phyloP scores from a whole-genome alignment of 1,140 invertebrate species.

The Bradynema listronoti region DNA sequence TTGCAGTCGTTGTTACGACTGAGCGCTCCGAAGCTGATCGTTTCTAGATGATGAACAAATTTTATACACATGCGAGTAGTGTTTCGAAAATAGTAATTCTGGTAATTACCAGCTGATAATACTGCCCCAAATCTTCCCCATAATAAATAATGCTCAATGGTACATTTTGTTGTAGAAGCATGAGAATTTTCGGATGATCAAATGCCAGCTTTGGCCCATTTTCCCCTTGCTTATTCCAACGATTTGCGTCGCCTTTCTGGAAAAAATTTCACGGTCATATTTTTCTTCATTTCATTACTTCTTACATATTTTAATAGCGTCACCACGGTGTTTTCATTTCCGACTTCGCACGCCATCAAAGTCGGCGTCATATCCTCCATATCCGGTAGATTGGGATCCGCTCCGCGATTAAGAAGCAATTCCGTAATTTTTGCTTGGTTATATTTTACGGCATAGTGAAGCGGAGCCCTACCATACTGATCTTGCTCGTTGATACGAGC shows the following conservation, averaged over 20 bases:
- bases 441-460: conserved; percentile 61
- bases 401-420: conserved; percentile 58
- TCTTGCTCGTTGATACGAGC: conserved; percentile 58
- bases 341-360: conserved; percentile 60
- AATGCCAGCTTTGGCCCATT: conserved; percentile 20
- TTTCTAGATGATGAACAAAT: not conserved
- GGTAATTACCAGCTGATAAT: not conserved
- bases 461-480: conserved; percentile 59
- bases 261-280: conserved; percentile 21
- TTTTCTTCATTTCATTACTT: conserved; percentile 9
- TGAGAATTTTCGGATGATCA: conserved; percentile 30
- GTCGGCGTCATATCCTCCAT: conserved; percentile 59
- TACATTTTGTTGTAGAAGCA: conserved; percentile 25
- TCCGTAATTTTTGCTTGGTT: conserved; percentile 61
- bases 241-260: conserved; percentile 14
- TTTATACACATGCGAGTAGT: not conserved
- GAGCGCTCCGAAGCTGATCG: not conserved
- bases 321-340: conserved; percentile 61
- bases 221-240: conserved; percentile 28
- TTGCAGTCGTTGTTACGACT: not conserved
- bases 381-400: conserved; percentile 55
- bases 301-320: conserved; percentile 60
- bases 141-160: conserved; percentile 2
- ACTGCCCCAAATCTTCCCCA: not conserved
- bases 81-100: not conserved